These are phyloP conservation scores for Drosophila longiperda DNA, from an alignment of 2,888 invertebrate species.

Conservation along the genomic window DNA sequence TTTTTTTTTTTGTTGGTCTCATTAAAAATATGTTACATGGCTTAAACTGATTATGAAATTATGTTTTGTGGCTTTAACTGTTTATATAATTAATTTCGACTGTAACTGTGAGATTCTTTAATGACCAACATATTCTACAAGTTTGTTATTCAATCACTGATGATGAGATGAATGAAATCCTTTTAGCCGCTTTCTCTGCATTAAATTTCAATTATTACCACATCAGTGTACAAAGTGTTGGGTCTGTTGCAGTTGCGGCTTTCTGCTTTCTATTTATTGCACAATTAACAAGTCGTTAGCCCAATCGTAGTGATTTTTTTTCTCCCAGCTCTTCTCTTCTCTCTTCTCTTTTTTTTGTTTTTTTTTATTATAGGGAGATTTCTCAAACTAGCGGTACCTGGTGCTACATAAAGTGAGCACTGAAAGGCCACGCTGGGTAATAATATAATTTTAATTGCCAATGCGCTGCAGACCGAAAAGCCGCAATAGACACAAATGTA, in stretches of 20 bases:
- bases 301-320: constrained; percentile 36
- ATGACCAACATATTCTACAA: neutral
- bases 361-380: constrained; percentile 23
- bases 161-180: constrained; percentile 42
- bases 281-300: constrained; percentile 79
- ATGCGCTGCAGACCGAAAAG: constrained; percentile 27
- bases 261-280: constrained; percentile 78
- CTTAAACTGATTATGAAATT: constrained; percentile 72
- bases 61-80: constrained; percentile 60
- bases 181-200: constrained; percentile 49
- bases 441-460: constrained; percentile 79
- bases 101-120: constrained; percentile 4
- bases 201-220: constrained; percentile 78
- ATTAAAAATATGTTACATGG: constrained; percentile 79
- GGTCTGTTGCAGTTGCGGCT: constrained; percentile 10
- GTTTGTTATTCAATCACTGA: constrained; percentile 10
- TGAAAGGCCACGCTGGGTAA: constrained; percentile 53
- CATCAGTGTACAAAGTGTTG: constrained; percentile 47
- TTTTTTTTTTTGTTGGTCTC: constrained; percentile 50
- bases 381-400: constrained; percentile 42
- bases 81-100: constrained; percentile 66
- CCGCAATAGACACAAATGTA: constrained; percentile 19
- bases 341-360: constrained; percentile 1
- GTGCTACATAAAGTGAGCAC: neutral
- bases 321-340: too few species aligned